Evolutionary conservation across 2,797 vertebrate species (phyloP).

Genomic region (Rousettus madagascariensis): DNA sequence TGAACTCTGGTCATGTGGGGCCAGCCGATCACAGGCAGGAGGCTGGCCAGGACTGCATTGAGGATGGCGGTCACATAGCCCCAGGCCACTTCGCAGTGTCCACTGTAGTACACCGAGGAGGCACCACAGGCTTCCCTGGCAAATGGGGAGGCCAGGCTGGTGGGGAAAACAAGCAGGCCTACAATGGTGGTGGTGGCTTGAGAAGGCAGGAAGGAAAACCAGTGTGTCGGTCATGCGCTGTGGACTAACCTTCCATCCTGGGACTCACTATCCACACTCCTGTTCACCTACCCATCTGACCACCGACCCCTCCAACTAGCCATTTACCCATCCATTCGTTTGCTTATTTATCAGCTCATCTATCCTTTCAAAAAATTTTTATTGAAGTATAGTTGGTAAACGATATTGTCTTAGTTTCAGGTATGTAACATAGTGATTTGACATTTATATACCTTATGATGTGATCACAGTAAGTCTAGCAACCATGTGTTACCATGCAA

Average conservation of each 20-base stretch:
- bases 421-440: background rate
- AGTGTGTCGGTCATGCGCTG: background rate
- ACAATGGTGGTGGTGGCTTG: constrained; percentile 34
- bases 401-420: background rate
- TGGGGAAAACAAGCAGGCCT: constrained; percentile 71
- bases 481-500: background rate
- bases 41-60: constrained; percentile 47
- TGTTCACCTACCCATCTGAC: no score
- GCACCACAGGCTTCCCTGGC: constrained; percentile 45
- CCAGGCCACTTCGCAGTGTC: constrained; percentile 66
- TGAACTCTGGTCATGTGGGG: background rate
- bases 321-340: background rate
- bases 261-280: background rate
- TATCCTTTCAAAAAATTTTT: background rate
- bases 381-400: background rate
- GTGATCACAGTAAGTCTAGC: background rate
- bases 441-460: background rate
- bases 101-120: constrained; percentile 16
- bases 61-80: constrained; percentile 66
- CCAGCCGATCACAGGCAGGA: constrained; percentile 47
- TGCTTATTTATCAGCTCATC: no score
- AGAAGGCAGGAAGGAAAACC: background rate
- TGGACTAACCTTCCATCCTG: background rate
- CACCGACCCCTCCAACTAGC: background rate
- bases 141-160: constrained; percentile 57